Evolutionary conservation across 1,140 invertebrate genomes (phyloP), one percentile per base, ranked within the genome.

Genomic region (Leptinotarsa defecta): DNA sequence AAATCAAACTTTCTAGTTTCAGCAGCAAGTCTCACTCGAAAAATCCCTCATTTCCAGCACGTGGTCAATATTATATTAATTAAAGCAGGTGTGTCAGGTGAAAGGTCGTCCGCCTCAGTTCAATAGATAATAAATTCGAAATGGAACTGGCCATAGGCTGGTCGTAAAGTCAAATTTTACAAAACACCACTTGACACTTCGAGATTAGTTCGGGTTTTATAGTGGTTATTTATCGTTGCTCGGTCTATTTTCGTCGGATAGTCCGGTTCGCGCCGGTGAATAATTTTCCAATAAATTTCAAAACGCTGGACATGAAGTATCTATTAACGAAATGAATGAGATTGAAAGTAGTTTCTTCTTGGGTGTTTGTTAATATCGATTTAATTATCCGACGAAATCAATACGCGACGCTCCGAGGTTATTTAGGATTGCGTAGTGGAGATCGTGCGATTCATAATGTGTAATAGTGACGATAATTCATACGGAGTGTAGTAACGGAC

Each of bases 51-150:
- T 13, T 73, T 27, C 62, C 34, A 73, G 71, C 71, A 73, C 71
- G 71, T 73, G 71, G 71, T 65, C 71, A 43, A 67, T 73, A 67
- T 65, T 73, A 65, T 73, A 73, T 73, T 52, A 73, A 73, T 73
- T 73, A 73, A 73, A 73, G 71, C 69, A 73, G 71, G 61, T 65
- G 61, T 65, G 71, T 64, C 57, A 13, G 57, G 71, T 73, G 63
- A 73, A 49, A 73, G 71, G 71, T 73, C 71, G 48, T 5, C 34
- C 43, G 71, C 71, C 27, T 64, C 34, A 65, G 71, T 34, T 73
- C 71, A 24, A 48, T 48, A 73, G 61, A 49, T 48, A 73, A 64
- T 65, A 73, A 64, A 62, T 65, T 22, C 71, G 57, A 17, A 57
- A 71, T 57, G 69, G 34, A 71, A 71, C 15, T 71, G 69, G 69